phyloP scores from a whole-genome alignment of 2,888 invertebrate genomes.

The Troglohyphantes excavatus region DNA sequence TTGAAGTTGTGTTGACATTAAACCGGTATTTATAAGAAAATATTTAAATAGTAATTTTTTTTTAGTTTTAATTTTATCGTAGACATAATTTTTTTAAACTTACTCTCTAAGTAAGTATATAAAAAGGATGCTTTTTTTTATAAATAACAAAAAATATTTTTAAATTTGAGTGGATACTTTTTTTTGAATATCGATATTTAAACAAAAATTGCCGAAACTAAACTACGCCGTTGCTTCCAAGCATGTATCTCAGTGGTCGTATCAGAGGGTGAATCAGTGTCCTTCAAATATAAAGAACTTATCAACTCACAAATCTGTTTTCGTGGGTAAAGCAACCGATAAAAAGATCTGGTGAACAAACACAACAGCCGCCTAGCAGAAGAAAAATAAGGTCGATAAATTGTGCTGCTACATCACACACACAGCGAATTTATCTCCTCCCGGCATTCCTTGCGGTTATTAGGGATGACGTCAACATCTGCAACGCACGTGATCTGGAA shows the following conservation, averaged over 20 bases:
- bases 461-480: constrained; percentile 63
- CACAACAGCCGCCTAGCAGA: background rate
- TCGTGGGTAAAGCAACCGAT: background rate
- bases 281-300: background rate
- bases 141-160: too few species aligned
- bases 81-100: too few species aligned
- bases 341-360: background rate
- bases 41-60: too few species aligned
- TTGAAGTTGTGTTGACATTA: too few species aligned
- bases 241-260: background rate
- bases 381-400: constrained; percentile 16
- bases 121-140: too few species aligned
- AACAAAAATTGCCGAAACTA: too few species aligned
- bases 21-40: too few species aligned
- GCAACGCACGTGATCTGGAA: constrained; percentile 61
- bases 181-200: too few species aligned
- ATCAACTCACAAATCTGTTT: background rate
- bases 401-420: constrained; percentile 7
- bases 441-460: constrained; percentile 55
- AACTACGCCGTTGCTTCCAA: background rate
- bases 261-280: too few species aligned
- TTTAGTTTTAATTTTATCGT: too few species aligned
- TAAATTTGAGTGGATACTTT: too few species aligned
- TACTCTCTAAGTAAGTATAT: too few species aligned
- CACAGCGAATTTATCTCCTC: constrained; percentile 23